These are phyloP conservation scores for Melipona quadrifasciata DNA, from an alignment of 1,140 invertebrate genomes.

Conservation along the genomic window DNA sequence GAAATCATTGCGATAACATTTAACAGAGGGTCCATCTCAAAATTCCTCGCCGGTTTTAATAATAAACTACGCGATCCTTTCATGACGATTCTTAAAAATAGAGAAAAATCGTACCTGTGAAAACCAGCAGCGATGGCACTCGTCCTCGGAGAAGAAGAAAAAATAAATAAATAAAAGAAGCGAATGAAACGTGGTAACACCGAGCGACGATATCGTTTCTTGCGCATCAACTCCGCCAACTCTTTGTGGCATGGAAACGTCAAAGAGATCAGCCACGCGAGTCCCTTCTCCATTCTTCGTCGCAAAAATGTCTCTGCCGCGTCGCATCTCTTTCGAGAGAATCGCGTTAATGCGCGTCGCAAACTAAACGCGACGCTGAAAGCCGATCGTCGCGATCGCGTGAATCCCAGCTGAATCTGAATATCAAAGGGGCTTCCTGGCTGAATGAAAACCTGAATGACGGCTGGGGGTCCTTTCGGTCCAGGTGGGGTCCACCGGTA, in stretches of 20 bases:
- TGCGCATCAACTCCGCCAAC: not conserved
- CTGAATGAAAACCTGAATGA: conserved; percentile 74
- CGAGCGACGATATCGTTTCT: not conserved
- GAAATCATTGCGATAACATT: no score
- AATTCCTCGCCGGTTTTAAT: not conserved
- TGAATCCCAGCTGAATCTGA: conserved; percentile 68
- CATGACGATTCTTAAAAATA: no score
- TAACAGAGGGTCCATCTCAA: not conserved
- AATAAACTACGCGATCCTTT: not conserved
- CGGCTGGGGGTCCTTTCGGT: conserved; percentile 78
- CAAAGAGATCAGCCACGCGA: conserved; percentile 28
- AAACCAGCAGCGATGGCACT: not conserved
- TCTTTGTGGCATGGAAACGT: not conserved
- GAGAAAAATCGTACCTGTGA: not conserved
- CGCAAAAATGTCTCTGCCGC: conserved; percentile 35
- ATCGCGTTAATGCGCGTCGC: conserved; percentile 39
- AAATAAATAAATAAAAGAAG: not conserved
- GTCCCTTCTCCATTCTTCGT: conserved; percentile 42
- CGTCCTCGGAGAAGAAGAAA: not conserved
- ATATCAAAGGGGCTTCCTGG: conserved; percentile 72
- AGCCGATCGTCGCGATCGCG: conserved; percentile 56
- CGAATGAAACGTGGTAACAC: not conserved
- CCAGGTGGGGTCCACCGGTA: conserved; percentile 82
- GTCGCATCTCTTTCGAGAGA: conserved; percentile 52
- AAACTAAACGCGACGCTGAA: conserved; percentile 55